Conservation (phyloP, 2,888 invertebrate genomes). For the Plusia festucae region DNA sequence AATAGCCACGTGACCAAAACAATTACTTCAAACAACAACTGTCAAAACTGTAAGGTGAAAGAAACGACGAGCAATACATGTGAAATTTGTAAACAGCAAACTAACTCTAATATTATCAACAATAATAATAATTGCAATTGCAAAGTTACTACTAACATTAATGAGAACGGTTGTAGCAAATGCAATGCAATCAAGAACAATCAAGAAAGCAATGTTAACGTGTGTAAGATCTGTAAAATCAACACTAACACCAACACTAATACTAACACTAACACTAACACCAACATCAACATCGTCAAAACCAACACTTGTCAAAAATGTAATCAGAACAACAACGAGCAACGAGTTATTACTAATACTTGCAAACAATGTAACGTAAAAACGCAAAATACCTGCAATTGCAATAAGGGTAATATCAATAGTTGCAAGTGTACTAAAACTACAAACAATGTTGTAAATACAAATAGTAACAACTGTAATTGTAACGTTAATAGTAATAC, state of each 20-base stretch:
- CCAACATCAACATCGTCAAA: neutral
- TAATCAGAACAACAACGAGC: neutral
- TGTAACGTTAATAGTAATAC: neutral
- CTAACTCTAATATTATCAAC: neutral
- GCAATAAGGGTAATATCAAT: neutral
- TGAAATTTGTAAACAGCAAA: neutral
- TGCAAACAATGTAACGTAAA: slow-evolving; percentile 1
- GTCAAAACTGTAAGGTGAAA: neutral
- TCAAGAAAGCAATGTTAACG: too few species aligned
- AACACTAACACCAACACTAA: too few species aligned
- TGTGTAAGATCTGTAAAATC: too few species aligned
- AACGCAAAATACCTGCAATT: neutral
- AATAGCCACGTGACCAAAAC: neutral
- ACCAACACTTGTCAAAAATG: neutral
- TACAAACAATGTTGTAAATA: neutral
- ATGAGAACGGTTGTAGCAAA: neutral
- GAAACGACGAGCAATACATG: neutral
- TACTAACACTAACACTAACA: neutral
- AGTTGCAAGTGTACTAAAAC: neutral
- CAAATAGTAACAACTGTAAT: neutral
- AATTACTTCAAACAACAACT: neutral
- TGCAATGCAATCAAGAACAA: neutral
- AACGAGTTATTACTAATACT: neutral
- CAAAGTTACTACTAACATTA: neutral
- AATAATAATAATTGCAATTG: neutral